phyloP scores from a whole-genome alignment of 2,888 invertebrate genomes.

The Nymphalis polychloros region DNA sequence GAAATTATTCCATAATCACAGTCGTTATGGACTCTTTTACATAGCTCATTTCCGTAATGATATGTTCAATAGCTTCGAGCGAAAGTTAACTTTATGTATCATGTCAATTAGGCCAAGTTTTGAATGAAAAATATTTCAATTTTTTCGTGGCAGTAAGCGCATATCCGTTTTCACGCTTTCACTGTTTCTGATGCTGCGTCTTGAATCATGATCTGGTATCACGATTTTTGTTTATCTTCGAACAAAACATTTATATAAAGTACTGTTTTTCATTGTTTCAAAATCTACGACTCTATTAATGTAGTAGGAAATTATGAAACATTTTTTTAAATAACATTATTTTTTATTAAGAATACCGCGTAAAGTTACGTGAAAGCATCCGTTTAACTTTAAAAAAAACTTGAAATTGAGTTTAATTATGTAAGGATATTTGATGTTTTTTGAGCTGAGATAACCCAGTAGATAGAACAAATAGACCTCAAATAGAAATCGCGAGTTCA shows the following conservation, averaged over 20 bases:
- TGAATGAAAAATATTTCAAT: conserved; percentile 48
- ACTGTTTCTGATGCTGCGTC: conserved; percentile 42
- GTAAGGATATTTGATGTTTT: too few relatives aligned
- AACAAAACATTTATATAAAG: conserved; percentile 10
- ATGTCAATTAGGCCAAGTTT: conserved; percentile 56
- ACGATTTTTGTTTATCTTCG: conserved; percentile 24
- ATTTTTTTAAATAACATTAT: background rate
- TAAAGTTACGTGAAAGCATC: background rate
- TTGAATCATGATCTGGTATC: conserved; percentile 15
- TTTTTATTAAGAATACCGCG: background rate
- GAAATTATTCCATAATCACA: conserved; percentile 5
- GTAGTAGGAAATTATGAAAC: background rate
- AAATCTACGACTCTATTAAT: background rate
- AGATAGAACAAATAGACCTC: too few relatives aligned
- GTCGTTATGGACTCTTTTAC: conserved; percentile 2
- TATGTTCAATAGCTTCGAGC: conserved; percentile 35
- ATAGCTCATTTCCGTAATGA: conserved; percentile 13
- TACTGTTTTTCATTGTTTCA: conserved; percentile 10
- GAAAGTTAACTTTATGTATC: conserved; percentile 46
- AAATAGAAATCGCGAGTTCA: too few relatives aligned
- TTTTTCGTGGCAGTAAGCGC: conserved; percentile 42
- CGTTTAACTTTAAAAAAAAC: too few relatives aligned
- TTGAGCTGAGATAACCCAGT: too few relatives aligned
- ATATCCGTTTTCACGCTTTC: conserved; percentile 67
- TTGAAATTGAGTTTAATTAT: too few relatives aligned